phyloP scores from a whole-genome alignment of 1,140 invertebrate genomes.

The Epicauta chinensis region DNA sequence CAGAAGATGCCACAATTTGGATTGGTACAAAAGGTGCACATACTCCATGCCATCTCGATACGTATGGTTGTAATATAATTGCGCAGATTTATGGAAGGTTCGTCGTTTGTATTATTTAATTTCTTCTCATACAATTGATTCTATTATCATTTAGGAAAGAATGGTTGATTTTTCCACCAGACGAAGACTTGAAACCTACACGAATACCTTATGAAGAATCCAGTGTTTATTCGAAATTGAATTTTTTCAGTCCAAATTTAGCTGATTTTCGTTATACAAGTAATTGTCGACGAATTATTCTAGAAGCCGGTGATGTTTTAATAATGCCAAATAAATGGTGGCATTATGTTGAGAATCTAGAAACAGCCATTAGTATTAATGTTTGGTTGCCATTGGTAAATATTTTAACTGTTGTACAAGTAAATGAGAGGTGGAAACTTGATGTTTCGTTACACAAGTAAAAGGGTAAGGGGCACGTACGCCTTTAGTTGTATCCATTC shows the following conservation, averaged over 20 bases:
- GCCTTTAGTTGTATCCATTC: no score
- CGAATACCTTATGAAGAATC: constrained; percentile 96
- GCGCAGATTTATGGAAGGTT: constrained; percentile 81
- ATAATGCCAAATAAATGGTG: constrained; percentile 90
- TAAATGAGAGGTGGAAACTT: no score
- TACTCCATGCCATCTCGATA: constrained; percentile 91
- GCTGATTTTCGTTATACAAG: constrained; percentile 28
- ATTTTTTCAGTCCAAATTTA: constrained; percentile 59
- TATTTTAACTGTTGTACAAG: no score
- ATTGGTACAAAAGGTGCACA: constrained; percentile 81
- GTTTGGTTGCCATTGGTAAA: constrained; percentile 74
- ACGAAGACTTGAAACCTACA: constrained; percentile 66
- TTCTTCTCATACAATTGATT: background rate
- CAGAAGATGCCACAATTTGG: constrained; percentile 78
- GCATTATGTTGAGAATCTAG: constrained; percentile 88
- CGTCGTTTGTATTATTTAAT: background rate
- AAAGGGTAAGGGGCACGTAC: no score
- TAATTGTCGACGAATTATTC: constrained; percentile 43
- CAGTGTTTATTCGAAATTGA: constrained; percentile 83
- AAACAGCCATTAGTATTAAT: constrained; percentile 74
- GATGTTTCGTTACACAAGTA: no score
- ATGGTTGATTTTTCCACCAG: constrained; percentile 90
- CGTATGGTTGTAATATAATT: constrained; percentile 90
- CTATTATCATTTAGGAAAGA: constrained; percentile 59
- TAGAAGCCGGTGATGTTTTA: constrained; percentile 80